phyloP scores from a whole-genome alignment of 2,113 vertebrate genomes.

The Protobothrops flavoviridis region DNA sequence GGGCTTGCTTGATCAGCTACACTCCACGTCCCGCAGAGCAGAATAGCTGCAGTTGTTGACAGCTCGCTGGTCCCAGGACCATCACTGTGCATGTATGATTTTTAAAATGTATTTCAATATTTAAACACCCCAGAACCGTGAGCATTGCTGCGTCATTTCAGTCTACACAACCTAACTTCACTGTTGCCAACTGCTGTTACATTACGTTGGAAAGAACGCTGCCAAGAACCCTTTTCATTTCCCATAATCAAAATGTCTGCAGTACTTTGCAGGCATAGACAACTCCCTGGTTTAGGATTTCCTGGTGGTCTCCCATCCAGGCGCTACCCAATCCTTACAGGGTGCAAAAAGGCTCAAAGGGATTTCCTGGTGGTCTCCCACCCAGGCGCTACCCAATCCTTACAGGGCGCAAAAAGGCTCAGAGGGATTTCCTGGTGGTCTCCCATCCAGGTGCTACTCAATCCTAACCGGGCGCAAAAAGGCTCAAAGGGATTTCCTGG shows the following conservation, averaged over 20 bases:
- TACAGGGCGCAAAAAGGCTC: too few species aligned
- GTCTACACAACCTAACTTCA: not conserved
- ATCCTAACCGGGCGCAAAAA: too few species aligned
- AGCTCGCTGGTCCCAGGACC: not conserved
- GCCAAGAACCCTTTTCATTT: not conserved
- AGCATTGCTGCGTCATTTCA: not conserved
- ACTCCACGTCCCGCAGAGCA: not conserved
- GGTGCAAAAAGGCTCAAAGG: too few species aligned
- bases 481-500: too few species aligned
- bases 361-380: too few species aligned
- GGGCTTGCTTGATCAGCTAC: not conserved
- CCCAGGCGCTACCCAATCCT: too few species aligned
- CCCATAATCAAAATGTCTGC: not conserved
- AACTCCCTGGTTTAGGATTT: not conserved
- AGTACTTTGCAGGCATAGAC: not conserved
- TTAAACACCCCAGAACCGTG: not conserved
- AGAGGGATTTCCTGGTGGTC: too few species aligned
- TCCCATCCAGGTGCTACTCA: too few species aligned
- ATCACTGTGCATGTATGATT: not conserved
- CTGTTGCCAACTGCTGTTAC: not conserved
- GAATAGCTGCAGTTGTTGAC: too few species aligned
- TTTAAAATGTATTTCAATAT: not conserved
- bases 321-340: too few species aligned
- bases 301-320: not conserved
- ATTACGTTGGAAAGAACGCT: not conserved